Base-by-base conservation (phyloP, 2,113 vertebrate species). In the Hypanus sabinus region DNA sequence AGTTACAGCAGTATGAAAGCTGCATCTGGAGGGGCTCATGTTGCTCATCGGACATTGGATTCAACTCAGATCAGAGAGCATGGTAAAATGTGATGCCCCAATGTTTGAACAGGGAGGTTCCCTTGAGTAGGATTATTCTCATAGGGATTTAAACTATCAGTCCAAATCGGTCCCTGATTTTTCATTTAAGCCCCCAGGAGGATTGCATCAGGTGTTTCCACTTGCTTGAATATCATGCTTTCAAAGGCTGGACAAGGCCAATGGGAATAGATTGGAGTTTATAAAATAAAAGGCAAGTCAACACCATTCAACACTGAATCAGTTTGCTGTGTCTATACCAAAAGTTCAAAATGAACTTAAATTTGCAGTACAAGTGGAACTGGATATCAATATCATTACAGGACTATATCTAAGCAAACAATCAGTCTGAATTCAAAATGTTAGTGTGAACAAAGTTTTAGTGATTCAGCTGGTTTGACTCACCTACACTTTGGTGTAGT, bases 1-100 rank as follows among this genome's bases (percentile, higher is more conserved):
- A 88, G 85, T 65, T 60, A 65, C 65, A 90, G 65, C 85, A 90
- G 85, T 68, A 90, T 90, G 85, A 68, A 90, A 90, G 85, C 60
- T 90, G 65, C 60, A 90, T 90, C 85, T 90, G 85, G 85, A 65
- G 60, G 14, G 30, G 12, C 65, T 88, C 33, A 33, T 88, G 85
- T 33, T 90, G 65, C 85, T 60, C 60, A 90, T 90, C 60, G 30
- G 60, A 90, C 14, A 90, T 65, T 36, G 60, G 85, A 90, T 68
- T 65, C 60, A 90, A 90, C 30, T 65, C 60, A 20, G 60, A 30
- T 90, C 85, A 90, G 30, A 65, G 85, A 33, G 85, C 33, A 90
- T 60, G 85, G 65, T 60, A 90, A 55, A 90, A 65, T 33, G 85
- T 65, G 30, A 65, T 90, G 85, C 60, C 85, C 85, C 57, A 90